Evolutionary conservation across 1,140 invertebrate genomes (phyloP).

Genomic region (Anthonomus grandis): DNA sequence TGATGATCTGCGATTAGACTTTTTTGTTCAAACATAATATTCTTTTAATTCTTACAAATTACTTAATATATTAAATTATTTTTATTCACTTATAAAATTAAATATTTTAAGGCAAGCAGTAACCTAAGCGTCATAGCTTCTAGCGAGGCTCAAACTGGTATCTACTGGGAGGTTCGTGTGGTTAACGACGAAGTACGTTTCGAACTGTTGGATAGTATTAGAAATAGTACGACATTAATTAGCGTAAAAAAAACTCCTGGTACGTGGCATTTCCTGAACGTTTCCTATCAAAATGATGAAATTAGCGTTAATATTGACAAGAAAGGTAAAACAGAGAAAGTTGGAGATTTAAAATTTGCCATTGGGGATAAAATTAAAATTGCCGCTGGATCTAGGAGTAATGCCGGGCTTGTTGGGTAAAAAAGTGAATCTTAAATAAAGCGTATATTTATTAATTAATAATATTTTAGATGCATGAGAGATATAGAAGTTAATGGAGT

Average conservation of each 20-base stretch:
- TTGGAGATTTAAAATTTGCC: slow-evolving; percentile 51
- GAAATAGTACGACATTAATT: slow-evolving; percentile 70
- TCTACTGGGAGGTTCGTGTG: slow-evolving; percentile 83
- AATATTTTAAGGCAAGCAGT: slow-evolving; percentile 80
- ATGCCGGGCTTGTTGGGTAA: slow-evolving; percentile 71
- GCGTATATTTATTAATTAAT: neutral
- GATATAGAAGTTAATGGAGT: slow-evolving; percentile 79
- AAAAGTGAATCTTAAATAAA: neutral
- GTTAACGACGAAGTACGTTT: slow-evolving; percentile 81
- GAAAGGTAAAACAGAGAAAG: slow-evolving; percentile 59
- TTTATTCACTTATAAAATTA: neutral
- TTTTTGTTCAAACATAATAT: too few relatives aligned
- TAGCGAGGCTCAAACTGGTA: slow-evolving; percentile 67
- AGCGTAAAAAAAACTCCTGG: slow-evolving; percentile 74
- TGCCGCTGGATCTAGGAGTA: slow-evolving; percentile 67
- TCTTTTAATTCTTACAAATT: too few relatives aligned
- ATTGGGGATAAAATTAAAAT: slow-evolving; percentile 63
- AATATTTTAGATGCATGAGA: slow-evolving; percentile 65
- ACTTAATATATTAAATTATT: neutral
- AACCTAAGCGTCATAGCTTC: slow-evolving; percentile 81
- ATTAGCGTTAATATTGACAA: slow-evolving; percentile 73
- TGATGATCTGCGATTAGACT: too few relatives aligned
- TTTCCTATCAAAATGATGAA: slow-evolving; percentile 71
- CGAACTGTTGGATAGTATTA: slow-evolving; percentile 67
- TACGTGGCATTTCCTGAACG: slow-evolving; percentile 73